Conservation (phyloP, 1,140 invertebrate species). For the Tetramorium simillimum region DNA sequence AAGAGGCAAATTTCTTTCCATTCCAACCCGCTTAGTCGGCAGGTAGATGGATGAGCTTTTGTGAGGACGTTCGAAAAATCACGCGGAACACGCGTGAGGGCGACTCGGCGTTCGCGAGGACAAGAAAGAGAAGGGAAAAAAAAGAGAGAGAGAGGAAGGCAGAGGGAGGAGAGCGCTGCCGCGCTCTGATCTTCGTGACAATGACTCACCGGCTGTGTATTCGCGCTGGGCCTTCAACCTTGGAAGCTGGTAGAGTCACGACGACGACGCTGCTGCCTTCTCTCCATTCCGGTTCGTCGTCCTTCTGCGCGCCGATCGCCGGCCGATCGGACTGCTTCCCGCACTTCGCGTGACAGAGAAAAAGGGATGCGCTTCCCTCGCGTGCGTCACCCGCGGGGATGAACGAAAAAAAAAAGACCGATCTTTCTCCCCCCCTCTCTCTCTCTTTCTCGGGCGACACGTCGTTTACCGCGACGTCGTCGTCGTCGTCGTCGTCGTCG, state of each 20-base stretch:
- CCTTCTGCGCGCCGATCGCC: slow-evolving; percentile 17
- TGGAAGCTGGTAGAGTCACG: slow-evolving; percentile 64
- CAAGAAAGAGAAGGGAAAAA: background rate
- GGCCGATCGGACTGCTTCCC: background rate
- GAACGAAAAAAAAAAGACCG: background rate
- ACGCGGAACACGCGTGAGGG: background rate
- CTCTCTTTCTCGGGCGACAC: background rate
- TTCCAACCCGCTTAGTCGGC: background rate
- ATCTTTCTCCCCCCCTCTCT: background rate
- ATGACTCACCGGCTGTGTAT: slow-evolving; percentile 75
- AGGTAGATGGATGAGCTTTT: background rate
- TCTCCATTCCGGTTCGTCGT: slow-evolving; percentile 63
- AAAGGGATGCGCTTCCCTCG: background rate
- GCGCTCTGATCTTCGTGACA: slow-evolving; percentile 60
- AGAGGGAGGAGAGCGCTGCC: background rate
- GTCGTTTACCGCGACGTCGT: background rate
- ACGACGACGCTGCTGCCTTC: slow-evolving; percentile 61
- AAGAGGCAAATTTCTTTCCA: background rate
- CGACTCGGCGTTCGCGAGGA: background rate
- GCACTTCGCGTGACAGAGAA: slow-evolving; percentile 7
- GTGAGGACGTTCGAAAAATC: background rate
- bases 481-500: background rate
- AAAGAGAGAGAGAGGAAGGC: background rate
- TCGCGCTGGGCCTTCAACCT: slow-evolving; percentile 71
- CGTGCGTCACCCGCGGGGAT: background rate